Evolutionary conservation across 2,113 vertebrate genomes (phyloP).

Genomic region (Vombatus ursinus): DNA sequence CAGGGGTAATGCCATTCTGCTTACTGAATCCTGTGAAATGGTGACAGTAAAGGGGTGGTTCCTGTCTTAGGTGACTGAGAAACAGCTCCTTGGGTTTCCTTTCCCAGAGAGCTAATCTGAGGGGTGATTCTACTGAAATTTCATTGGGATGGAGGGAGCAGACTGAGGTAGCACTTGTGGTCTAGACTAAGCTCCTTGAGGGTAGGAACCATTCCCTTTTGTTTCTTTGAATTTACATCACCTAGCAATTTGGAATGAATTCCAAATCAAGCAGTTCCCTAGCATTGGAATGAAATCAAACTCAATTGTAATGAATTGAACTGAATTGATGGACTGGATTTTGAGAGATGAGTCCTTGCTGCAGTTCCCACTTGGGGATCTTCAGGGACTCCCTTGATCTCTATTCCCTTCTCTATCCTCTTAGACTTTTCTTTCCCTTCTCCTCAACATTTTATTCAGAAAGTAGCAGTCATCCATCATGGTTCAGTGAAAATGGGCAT

Average conservation of each 20-base stretch:
- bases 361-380: not conserved
- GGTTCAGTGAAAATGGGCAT: too few relatives aligned
- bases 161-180: too few relatives aligned
- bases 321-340: too few relatives aligned
- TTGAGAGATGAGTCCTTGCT: not conserved
- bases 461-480: not conserved
- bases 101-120: not conserved
- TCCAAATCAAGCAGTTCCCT: too few relatives aligned
- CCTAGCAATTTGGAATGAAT: too few relatives aligned
- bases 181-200: too few relatives aligned
- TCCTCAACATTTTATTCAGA: not conserved
- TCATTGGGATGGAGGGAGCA: too few relatives aligned
- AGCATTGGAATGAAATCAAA: too few relatives aligned
- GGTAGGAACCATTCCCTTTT: too few relatives aligned
- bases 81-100: not conserved
- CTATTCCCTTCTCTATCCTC: not conserved
- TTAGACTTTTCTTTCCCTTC: not conserved
- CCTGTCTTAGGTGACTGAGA: not conserved
- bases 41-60: not conserved
- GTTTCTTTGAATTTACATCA: too few relatives aligned
- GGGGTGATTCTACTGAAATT: not conserved
- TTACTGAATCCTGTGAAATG: slow-evolving; percentile 6
- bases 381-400: not conserved
- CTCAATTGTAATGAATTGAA: too few relatives aligned
- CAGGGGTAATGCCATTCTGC: not conserved